Conservation (phyloP, 2,888 invertebrate species). For the Arge pagana region DNA sequence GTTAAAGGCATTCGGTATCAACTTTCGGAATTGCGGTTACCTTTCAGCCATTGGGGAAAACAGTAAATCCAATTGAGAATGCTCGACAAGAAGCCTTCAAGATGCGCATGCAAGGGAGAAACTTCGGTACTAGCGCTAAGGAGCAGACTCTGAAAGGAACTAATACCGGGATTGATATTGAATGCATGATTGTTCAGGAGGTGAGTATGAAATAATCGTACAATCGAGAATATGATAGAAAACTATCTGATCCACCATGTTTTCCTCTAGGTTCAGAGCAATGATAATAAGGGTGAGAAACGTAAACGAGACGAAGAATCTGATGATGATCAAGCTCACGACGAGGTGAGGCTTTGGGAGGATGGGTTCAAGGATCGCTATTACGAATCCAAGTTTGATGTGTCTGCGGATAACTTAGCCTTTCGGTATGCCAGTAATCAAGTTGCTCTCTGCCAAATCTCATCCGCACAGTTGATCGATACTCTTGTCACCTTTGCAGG, state of each 20-base stretch:
- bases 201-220: constrained; percentile 40
- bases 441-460: background rate
- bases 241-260: too few relatives aligned
- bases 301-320: constrained; percentile 62
- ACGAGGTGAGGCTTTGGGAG: constrained; percentile 93
- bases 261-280: too few relatives aligned
- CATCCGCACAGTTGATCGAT: constrained; percentile 1
- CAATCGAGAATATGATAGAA: too few relatives aligned
- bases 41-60: constrained; percentile 65
- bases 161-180: constrained; percentile 43
- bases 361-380: constrained; percentile 98
- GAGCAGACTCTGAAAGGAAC: constrained; percentile 35
- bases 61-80: constrained; percentile 65
- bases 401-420: constrained; percentile 72
- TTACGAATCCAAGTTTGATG: constrained; percentile 93
- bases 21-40: constrained; percentile 17
- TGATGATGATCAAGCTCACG: constrained; percentile 79
- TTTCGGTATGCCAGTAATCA: constrained; percentile 68
- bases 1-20: background rate
- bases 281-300: constrained; percentile 58
- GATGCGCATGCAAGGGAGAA: constrained; percentile 62
- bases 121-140: constrained; percentile 42
- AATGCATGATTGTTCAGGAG: constrained; percentile 62
- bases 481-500: constrained; percentile 56
- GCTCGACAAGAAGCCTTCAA: constrained; percentile 77